A percentile compares a stretch with the other conserved stretches of the same genome.
Evolutionary conservation across 2,888 invertebrate species (phyloP).

Genomic region (Thymelicus acteon): DNA sequence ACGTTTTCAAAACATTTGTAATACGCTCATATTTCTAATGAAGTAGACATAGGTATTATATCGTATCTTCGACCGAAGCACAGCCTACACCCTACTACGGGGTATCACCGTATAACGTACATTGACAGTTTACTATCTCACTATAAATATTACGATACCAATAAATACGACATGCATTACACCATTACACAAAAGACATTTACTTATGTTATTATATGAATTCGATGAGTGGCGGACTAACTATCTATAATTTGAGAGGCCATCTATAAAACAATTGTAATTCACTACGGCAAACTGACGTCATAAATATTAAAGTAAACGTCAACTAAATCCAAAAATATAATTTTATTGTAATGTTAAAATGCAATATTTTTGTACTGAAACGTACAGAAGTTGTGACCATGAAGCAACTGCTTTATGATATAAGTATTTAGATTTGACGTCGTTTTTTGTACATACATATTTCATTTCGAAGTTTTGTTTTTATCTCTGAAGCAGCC

Average conservation of each 20-base stretch:
- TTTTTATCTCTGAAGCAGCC: no score
- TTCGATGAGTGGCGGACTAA: no score
- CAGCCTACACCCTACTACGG: conserved; percentile 19
- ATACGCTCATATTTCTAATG: neutral
- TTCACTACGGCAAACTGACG: neutral
- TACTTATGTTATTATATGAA: no score
- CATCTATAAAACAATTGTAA: neutral
- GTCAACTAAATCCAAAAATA: no score
- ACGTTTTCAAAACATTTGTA: neutral
- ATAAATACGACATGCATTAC: conserved; percentile 7
- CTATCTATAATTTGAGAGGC: neutral
- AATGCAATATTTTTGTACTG: conserved; percentile 3
- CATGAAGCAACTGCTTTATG: no score
- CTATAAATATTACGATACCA: neutral
- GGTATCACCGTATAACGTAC: conserved; percentile 11
- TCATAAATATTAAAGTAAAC: neutral
- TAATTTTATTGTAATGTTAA: neutral
- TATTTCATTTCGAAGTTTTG: neutral
- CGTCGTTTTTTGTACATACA: neutral
- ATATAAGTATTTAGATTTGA: neutral
- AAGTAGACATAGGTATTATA: neutral
- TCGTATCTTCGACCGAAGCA: conserved; percentile 21
- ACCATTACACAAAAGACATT: neutral
- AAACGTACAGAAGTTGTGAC: neutral
- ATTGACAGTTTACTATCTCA: conserved; percentile 3